These are phyloP conservation scores for Bergia puertoricense DNA, from an alignment of 92 coral and sea anemone genomes.

Conservation along the genomic window DNA sequence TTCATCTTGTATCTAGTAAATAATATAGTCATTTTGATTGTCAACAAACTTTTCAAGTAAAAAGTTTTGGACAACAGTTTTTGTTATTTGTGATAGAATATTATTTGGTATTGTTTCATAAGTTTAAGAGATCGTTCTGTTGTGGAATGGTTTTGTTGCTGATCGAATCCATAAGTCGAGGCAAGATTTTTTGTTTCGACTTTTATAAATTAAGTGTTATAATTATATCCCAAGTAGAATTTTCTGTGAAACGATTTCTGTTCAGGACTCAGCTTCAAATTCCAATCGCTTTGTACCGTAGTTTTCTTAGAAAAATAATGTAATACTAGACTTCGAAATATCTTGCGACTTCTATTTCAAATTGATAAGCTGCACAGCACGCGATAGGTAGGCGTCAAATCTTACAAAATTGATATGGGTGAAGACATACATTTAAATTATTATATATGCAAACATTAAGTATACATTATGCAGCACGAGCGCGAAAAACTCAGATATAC, in stretches of 20 bases:
- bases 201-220: slow-evolving; percentile 24
- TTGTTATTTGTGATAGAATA: background rate
- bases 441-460: too few species aligned
- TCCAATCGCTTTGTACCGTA: background rate
- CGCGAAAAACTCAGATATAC: too few species aligned
- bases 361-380: too few species aligned
- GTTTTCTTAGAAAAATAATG: background rate
- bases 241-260: background rate
- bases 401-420: too few species aligned
- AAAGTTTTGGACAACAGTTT: background rate
- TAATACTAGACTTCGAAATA: too few species aligned
- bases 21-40: background rate
- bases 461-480: too few species aligned
- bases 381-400: too few species aligned
- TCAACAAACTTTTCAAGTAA: background rate
- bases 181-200: background rate
- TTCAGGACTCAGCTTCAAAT: background rate
- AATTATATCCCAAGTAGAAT: background rate
- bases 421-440: too few species aligned
- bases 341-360: too few species aligned
- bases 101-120: background rate
- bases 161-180: background rate
- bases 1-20: background rate
- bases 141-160: background rate
- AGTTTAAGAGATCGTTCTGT: background rate